These are phyloP conservation scores for Drosophila arawakana DNA, from an alignment of 1,140 invertebrate species.

Conservation along the genomic window DNA sequence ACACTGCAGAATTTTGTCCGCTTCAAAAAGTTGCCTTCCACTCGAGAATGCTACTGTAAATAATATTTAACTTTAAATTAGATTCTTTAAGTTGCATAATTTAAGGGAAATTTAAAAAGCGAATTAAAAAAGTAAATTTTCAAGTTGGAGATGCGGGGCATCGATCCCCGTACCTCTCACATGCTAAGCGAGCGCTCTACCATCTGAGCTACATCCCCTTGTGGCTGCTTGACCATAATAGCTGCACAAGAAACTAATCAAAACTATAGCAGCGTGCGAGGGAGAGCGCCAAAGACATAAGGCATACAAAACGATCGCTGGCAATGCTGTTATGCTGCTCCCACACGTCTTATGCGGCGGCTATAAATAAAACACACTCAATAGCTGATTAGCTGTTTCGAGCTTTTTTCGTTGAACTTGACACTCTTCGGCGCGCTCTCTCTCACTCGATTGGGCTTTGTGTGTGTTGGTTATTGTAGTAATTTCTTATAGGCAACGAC, in stretches of 20 bases:
- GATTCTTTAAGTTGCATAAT: not conserved
- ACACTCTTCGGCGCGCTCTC: constrained; percentile 1
- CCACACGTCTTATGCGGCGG: constrained; percentile 17
- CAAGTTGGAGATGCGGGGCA: constrained; percentile 87
- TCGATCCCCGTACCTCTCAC: constrained; percentile 93
- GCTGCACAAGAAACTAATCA: not conserved
- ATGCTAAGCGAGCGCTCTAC: constrained; percentile 94
- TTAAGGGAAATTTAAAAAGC: not conserved
- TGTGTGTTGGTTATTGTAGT: constrained; percentile 15
- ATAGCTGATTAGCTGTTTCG: constrained; percentile 39
- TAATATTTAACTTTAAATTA: constrained; percentile 33
- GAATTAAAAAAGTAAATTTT: constrained; percentile 3
- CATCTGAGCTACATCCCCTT: constrained; percentile 87
- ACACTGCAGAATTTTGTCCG: constrained; percentile 22
- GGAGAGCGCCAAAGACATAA: not conserved
- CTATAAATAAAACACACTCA: constrained; percentile 35
- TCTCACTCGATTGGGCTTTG: not conserved
- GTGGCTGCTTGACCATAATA: not conserved
- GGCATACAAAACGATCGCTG: constrained; percentile 17
- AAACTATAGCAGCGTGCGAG: constrained; percentile 12
- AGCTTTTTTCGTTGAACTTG: constrained; percentile 19
- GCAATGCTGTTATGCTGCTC: constrained; percentile 21
- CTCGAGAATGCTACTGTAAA: constrained; percentile 16
- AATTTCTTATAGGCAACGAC: constrained; percentile 28
- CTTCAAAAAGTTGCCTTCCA: constrained; percentile 23